phyloP scores from a whole-genome alignment of 1,140 invertebrate genomes.

The Popillia japonica region DNA sequence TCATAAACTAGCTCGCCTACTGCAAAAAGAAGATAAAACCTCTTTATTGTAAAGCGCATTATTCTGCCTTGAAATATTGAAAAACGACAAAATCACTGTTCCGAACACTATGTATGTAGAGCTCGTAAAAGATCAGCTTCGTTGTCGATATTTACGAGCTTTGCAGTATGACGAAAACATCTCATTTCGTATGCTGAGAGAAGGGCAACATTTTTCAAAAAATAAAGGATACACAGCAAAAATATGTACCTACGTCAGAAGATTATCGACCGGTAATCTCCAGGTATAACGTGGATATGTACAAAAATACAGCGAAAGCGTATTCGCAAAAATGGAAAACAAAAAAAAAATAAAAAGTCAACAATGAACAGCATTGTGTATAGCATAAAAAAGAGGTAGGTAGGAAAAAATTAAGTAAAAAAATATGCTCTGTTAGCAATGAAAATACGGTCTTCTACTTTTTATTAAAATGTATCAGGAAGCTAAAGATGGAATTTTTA shows the following conservation, averaged over 20 bases:
- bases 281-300: background rate
- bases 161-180: constrained; percentile 4
- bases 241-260: background rate
- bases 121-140: constrained; percentile 1
- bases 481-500: no score
- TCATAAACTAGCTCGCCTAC: background rate
- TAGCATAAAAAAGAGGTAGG: background rate
- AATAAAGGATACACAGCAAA: background rate
- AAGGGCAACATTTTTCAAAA: background rate
- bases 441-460: no score
- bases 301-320: background rate
- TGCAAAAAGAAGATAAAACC: background rate
- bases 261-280: background rate
- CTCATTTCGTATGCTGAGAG: background rate
- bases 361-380: background rate
- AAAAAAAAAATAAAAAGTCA: background rate
- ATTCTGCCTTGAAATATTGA: background rate
- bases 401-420: background rate
- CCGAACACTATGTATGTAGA: background rate
- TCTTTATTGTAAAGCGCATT: background rate
- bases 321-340: background rate
- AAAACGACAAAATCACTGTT: constrained; percentile 1
- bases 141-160: background rate
- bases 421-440: background rate
- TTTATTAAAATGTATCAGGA: no score